A percentile compares a stretch with the other conserved stretches of the same genome.
Conservation (phyloP, 2,888 invertebrate genomes). For the Liopterus haemorrhoidalis region DNA sequence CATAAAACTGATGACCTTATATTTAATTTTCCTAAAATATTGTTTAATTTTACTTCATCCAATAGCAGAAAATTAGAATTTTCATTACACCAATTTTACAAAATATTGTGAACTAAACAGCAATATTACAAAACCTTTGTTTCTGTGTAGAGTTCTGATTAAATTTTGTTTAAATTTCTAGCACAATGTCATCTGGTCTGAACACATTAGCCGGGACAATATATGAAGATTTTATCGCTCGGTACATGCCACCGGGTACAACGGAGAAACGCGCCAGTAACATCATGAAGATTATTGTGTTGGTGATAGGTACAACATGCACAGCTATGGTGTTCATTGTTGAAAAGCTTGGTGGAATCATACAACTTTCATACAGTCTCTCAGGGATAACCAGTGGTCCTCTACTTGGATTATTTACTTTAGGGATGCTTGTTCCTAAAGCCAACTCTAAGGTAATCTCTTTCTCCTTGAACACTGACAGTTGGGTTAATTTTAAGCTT, state of each 20-base stretch:
- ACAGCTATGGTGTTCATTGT: conserved; percentile 64
- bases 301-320: conserved; percentile 58
- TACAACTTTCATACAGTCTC: conserved; percentile 58
- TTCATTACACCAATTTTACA: no score
- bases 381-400: conserved; percentile 62
- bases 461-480: no score
- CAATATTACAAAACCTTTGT: no score
- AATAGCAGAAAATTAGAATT: not conserved
- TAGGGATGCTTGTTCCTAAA: conserved; percentile 63
- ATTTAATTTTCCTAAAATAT: no score
- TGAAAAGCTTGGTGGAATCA: conserved; percentile 59
- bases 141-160: conserved; percentile 48
- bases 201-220: conserved; percentile 60
- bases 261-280: conserved; percentile 51
- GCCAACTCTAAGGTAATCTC: conserved; percentile 55
- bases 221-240: conserved; percentile 59
- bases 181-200: conserved; percentile 57
- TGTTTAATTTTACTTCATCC: not conserved
- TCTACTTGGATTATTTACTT: conserved; percentile 57
- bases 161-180: conserved; percentile 48
- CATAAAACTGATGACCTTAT: no score
- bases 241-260: conserved; percentile 48
- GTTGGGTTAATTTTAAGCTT: no score
- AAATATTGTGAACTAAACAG: no score
- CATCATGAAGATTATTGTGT: conserved; percentile 52